A percentile compares a stretch with the other conserved stretches of the same genome.
phyloP scores from a whole-genome alignment of 2,113 vertebrate genomes.

The Podarcis cretensis region DNA sequence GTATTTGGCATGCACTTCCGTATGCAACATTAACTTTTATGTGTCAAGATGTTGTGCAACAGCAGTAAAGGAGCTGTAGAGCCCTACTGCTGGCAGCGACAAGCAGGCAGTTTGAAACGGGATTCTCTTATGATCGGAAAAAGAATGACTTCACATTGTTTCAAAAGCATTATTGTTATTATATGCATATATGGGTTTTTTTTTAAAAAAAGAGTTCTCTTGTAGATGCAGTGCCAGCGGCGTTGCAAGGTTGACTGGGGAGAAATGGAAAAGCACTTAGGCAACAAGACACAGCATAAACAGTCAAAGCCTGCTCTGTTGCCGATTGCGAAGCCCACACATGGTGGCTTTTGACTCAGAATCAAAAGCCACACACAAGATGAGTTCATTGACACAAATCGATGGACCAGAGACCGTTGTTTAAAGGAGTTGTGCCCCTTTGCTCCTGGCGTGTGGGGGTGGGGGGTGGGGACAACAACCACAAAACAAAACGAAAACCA shows the following conservation, averaged over 20 bases:
- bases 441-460: background rate
- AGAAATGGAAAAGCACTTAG: slow-evolving; percentile 11
- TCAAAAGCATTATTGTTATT: background rate
- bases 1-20: background rate
- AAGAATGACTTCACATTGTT: rapidly evolving
- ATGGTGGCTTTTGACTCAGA: slow-evolving; percentile 24
- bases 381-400: slow-evolving; percentile 26
- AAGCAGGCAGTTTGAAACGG: rapidly evolving
- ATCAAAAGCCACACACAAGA: slow-evolving; percentile 21
- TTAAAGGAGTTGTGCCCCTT: background rate
- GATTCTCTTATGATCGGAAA: slow-evolving; percentile 21
- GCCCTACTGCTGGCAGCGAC: background rate
- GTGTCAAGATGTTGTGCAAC: slow-evolving; percentile 31
- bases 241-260: background rate
- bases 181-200: too few species aligned
- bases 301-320: background rate
- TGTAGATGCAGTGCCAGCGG: slow-evolving; percentile 3
- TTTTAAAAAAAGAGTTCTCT: background rate
- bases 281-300: slow-evolving; percentile 1
- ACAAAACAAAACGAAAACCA: background rate
- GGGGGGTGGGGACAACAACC: background rate
- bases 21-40: slow-evolving; percentile 10
- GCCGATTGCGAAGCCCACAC: background rate
- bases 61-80: slow-evolving; percentile 4
- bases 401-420: background rate